Conservation (phyloP, 1,140 invertebrate genomes). For the Listronotus bonariensis region DNA sequence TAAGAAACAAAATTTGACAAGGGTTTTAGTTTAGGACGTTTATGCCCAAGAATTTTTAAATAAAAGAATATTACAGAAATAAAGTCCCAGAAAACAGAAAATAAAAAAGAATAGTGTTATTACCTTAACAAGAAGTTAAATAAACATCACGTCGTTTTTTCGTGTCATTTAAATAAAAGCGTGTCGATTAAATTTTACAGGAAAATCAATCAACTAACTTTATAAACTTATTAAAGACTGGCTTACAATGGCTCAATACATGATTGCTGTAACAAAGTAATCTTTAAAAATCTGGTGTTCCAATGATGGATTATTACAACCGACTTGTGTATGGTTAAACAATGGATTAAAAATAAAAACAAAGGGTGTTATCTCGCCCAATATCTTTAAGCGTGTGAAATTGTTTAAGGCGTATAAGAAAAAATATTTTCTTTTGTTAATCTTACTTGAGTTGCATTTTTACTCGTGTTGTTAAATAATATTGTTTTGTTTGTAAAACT, state of each 20-base stretch:
- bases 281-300: slow-evolving; percentile 35
- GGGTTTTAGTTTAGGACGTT: too few relatives aligned
- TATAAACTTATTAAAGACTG: slow-evolving; percentile 21
- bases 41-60: too few relatives aligned
- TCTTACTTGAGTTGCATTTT: neutral
- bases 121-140: neutral
- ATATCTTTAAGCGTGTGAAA: slow-evolving; percentile 16
- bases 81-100: too few relatives aligned
- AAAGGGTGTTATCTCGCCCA: slow-evolving; percentile 12
- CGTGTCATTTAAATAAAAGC: neutral
- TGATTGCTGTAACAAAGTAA: slow-evolving; percentile 22
- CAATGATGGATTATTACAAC: slow-evolving; percentile 32
- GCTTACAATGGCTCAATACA: slow-evolving; percentile 21
- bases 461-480: too few relatives aligned
- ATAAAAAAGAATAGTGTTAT: too few relatives aligned
- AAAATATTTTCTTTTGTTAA: slow-evolving; percentile 19
- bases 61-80: too few relatives aligned
- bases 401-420: slow-evolving; percentile 9
- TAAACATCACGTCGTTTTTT: neutral
- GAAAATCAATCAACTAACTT: slow-evolving; percentile 28
- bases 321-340: slow-evolving; percentile 25
- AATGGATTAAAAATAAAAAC: slow-evolving; percentile 34
- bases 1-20: too few relatives aligned
- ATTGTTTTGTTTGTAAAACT: too few relatives aligned
- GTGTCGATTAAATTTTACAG: slow-evolving; percentile 20